A percentile compares a stretch with the other conserved stretches of the same genome.
These are phyloP conservation scores for Cyprinodon brontotheroides DNA, from an alignment of 2,113 vertebrate species.

Conservation along the genomic window DNA sequence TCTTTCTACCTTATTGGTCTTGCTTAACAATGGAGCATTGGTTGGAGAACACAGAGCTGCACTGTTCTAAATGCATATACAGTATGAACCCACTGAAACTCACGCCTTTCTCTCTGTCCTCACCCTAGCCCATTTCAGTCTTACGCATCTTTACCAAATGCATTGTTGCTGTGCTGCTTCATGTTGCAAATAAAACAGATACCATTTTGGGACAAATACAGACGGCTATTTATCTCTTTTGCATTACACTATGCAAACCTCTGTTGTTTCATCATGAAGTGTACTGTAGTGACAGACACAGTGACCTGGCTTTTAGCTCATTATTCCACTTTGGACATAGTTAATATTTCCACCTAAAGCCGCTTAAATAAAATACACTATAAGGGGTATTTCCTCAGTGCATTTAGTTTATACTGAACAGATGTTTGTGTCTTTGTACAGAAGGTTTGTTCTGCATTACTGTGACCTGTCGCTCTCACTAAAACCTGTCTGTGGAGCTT, in stretches of 20 bases:
- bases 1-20: constrained; percentile 33
- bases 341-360: constrained; percentile 11
- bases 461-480: constrained; percentile 22
- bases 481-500: constrained; percentile 8
- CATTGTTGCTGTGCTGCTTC: constrained; percentile 21
- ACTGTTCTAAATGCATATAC: constrained; percentile 45
- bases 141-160: constrained; percentile 20
- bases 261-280: constrained; percentile 42
- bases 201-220: constrained; percentile 37
- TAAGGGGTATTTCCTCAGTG: constrained; percentile 6
- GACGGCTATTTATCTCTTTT: constrained; percentile 15
- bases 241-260: constrained; percentile 34
- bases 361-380: constrained; percentile 5
- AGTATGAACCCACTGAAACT: constrained; percentile 19
- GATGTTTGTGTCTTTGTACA: constrained; percentile 24
- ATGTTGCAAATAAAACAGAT: constrained; percentile 25
- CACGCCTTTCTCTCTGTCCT: constrained; percentile 5
- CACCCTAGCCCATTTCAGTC: constrained; percentile 3
- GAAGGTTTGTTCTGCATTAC: constrained; percentile 16
- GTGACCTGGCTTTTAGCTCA: constrained; percentile 27
- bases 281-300: constrained; percentile 10
- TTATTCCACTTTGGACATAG: constrained; percentile 13
- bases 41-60: constrained; percentile 37
- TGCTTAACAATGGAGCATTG: constrained; percentile 9
- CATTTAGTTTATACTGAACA: constrained; percentile 17